These are phyloP conservation scores for Morone saxatilis DNA, from an alignment of 2,113 vertebrate genomes.

Conservation along the genomic window DNA sequence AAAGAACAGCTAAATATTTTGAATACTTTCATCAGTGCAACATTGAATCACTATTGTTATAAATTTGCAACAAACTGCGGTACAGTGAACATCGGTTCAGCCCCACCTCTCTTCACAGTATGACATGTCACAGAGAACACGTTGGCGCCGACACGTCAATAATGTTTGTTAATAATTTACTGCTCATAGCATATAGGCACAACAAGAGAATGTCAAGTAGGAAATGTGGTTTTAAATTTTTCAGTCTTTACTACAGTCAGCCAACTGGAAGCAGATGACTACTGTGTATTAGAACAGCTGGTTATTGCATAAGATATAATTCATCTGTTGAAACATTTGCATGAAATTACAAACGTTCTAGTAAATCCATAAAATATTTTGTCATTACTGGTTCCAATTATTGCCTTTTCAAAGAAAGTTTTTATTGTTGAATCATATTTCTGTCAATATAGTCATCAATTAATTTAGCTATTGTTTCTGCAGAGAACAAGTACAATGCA, in stretches of 20 bases:
- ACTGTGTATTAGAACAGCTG: neutral
- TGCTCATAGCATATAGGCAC: neutral
- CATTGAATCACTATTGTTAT: neutral
- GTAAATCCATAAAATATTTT: neutral
- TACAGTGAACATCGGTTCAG: neutral
- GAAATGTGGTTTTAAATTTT: constrained; percentile 2
- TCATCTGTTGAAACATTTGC: neutral
- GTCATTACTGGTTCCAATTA: neutral
- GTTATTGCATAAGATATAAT: neutral
- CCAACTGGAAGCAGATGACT: neutral
- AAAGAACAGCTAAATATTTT: neutral
- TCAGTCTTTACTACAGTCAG: neutral
- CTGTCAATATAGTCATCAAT: neutral
- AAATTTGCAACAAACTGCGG: neutral
- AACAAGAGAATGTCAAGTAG: neutral
- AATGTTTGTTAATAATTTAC: constrained; percentile 43
- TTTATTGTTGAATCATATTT: neutral
- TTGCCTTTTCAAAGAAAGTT: neutral
- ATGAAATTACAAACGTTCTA: neutral
- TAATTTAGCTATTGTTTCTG: neutral
- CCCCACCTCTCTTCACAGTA: neutral
- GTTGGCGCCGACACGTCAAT: neutral
- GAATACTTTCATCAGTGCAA: neutral
- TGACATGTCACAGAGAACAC: constrained; percentile 20
- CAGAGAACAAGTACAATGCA: neutral